Evolutionary conservation across 92 coral and sea anemone genomes (phyloP), one percentile per base, ranked within the genome.

Genomic region (Umimayanthus kanabou): DNA sequence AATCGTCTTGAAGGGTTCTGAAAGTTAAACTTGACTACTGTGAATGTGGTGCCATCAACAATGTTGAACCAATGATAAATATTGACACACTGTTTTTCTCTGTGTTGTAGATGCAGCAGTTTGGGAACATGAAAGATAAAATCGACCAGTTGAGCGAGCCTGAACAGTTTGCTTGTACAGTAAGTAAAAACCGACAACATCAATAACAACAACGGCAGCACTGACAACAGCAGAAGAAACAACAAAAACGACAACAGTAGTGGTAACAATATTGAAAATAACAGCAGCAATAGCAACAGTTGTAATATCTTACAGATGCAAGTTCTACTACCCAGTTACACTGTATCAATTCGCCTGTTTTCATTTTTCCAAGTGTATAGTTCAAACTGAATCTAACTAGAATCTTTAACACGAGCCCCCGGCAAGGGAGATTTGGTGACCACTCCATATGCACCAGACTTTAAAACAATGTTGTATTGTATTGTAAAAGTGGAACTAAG

Each of bases 151-250:
- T 97, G 58, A 95, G 94, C 88, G 99, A 97, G 53, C 98, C 99
- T 6, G 99, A 97, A 81, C 99, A 95, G 80, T 97, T 97, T 88
- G 98, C 96, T 66, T 95, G 97, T 80, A 50, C 82, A 79, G 99
- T 97, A 92, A 94, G 97, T 91, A 39, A 78, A 6, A 8, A 57
- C 5, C 29, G 42, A 11, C 23, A 4, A n/a, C 64, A 9, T 10
- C 39, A 45, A 50, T 10, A 45, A 15, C 66, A 47, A 25, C 29
- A 16, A 28, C 11, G 53, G 53, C 53, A 47, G 9, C 53, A 8
- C 1, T 47, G 11, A 47, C 53, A 8, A 8, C 53, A 47, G 11
- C 53, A 47, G 11, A 1, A 3, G 2, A 9, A 53, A 53, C 3
- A 53, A 13, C 20, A 53, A 53, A 16, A 53, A 6, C 50, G 50